Evolutionary conservation across 2,113 vertebrate species (phyloP).

Genomic region (Brachyhypopomus gauderio): DNA sequence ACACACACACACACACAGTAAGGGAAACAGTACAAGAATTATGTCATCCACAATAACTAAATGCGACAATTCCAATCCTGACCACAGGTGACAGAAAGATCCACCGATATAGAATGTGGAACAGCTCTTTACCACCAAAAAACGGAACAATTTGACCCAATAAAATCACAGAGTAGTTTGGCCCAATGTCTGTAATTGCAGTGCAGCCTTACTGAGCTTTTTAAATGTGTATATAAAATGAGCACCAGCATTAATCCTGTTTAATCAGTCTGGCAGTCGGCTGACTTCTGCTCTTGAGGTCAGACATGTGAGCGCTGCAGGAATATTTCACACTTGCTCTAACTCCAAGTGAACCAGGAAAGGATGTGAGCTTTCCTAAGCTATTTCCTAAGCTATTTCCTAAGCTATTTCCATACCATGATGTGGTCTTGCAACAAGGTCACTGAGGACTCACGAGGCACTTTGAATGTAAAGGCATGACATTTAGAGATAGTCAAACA

Average conservation of each 20-base stretch:
- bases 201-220: neutral
- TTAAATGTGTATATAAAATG: slow-evolving; percentile 4
- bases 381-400: neutral
- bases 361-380: neutral
- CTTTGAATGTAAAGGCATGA: slow-evolving; percentile 17
- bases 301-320: neutral
- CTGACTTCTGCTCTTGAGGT: slow-evolving; percentile 3
- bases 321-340: slow-evolving; percentile 2
- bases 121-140: neutral
- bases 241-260: neutral
- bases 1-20: neutral
- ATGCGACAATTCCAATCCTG: slow-evolving; percentile 48
- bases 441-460: neutral
- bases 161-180: neutral
- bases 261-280: slow-evolving; percentile 12
- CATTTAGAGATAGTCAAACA: slow-evolving; percentile 16
- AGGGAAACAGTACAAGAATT: slow-evolving; percentile 1
- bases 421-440: neutral
- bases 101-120: neutral
- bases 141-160: neutral
- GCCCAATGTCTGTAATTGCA: neutral
- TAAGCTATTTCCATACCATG: neutral
- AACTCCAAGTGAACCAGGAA: slow-evolving; percentile 3
- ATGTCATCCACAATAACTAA: slow-evolving; percentile 39
- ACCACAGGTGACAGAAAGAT: slow-evolving; percentile 11